phyloP scores from a whole-genome alignment of 2,797 vertebrate species.

The Pitangus sulphuratus region DNA sequence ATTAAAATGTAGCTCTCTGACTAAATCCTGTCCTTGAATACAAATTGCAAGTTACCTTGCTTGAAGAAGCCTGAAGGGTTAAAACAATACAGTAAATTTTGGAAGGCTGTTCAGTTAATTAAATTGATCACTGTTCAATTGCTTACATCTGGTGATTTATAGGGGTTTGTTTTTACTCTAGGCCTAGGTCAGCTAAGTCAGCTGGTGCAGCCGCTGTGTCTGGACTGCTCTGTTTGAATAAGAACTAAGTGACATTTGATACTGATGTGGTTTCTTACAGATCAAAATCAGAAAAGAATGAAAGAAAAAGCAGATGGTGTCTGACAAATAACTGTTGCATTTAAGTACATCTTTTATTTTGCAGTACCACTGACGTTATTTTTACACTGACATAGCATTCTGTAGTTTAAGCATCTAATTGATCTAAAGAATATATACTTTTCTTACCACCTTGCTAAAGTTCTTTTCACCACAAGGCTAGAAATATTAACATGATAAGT shows the following conservation, averaged over 20 bases:
- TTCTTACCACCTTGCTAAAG: background rate
- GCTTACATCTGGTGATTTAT: conserved; percentile 90
- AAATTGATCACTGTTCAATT: conserved; percentile 90
- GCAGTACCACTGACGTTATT: background rate
- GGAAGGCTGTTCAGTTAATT: conserved; percentile 93
- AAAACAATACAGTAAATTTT: conserved; percentile 83
- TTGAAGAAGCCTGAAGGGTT: conserved; percentile 73
- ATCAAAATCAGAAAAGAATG: conserved; percentile 71
- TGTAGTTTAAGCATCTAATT: background rate
- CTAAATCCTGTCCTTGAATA: background rate
- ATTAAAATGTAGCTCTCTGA: background rate
- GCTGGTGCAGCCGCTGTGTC: conserved; percentile 88
- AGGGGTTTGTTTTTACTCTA: conserved; percentile 88
- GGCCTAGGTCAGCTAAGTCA: conserved; percentile 88
- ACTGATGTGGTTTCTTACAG: conserved; percentile 79
- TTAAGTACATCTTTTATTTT: conserved; percentile 14
- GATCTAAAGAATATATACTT: background rate
- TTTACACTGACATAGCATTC: background rate
- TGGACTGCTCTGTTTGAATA: conserved; percentile 93
- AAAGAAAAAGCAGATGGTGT: conserved; percentile 69
- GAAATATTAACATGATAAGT: background rate
- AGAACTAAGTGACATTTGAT: conserved; percentile 88
- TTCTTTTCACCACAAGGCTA: background rate
- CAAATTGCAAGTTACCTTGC: conserved; percentile 56
- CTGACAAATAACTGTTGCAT: conserved; percentile 60